Evolutionary conservation across 2,113 vertebrate species (phyloP).

Genomic region (Bos indicus): DNA sequence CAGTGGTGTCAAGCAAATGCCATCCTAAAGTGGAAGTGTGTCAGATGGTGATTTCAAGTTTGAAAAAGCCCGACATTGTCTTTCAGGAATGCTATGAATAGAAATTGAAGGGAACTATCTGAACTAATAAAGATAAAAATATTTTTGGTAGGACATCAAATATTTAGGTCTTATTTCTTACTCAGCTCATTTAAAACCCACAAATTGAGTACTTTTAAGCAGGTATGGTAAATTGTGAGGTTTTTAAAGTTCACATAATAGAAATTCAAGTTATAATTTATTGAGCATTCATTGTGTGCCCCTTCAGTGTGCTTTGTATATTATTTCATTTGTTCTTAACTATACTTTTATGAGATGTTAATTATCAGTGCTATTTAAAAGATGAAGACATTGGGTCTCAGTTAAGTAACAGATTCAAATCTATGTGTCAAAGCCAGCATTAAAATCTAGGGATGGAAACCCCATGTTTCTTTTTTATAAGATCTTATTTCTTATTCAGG

Average conservation of each 20-base stretch:
- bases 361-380: neutral
- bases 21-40: neutral
- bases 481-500: neutral
- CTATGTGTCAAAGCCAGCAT: neutral
- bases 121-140: neutral
- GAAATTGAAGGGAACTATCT: conserved; percentile 13
- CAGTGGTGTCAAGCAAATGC: neutral
- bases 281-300: neutral
- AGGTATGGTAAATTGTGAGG: neutral
- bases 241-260: neutral
- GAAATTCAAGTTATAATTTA: neutral
- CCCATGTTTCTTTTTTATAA: neutral
- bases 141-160: neutral
- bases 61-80: neutral
- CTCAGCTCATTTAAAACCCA: conserved; percentile 14
- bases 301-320: neutral
- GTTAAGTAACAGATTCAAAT: neutral
- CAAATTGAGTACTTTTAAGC: neutral
- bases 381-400: neutral
- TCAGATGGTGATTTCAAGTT: neutral
- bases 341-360: neutral
- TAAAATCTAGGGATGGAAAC: neutral
- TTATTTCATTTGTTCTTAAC: neutral
- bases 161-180: conserved; percentile 1
- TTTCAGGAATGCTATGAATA: neutral